These are phyloP conservation scores for Orthosia gracilis DNA, from an alignment of 2,888 invertebrate genomes.

Conservation along the genomic window DNA sequence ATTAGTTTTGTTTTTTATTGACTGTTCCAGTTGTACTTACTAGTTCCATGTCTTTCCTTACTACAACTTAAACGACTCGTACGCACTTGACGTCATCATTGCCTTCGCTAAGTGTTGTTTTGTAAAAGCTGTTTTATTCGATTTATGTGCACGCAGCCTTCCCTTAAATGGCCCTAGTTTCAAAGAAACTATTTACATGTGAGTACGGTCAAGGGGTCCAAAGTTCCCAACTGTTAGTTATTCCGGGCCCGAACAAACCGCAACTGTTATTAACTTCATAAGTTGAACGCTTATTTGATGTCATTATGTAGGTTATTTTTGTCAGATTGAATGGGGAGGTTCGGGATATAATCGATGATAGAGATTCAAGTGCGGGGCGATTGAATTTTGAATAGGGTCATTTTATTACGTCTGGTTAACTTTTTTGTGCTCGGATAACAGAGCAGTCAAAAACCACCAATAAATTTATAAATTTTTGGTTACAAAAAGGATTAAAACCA, in stretches of 20 bases:
- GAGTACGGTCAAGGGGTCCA: conserved; percentile 70
- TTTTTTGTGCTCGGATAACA: not conserved
- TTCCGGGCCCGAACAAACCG: conserved; percentile 62
- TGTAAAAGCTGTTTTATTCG: conserved; percentile 61
- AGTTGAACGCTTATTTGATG: conserved; percentile 63
- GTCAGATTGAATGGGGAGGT: conserved; percentile 30
- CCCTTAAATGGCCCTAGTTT: conserved; percentile 72
- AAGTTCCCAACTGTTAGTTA: conserved; percentile 56
- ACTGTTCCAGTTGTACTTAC: too few species aligned
- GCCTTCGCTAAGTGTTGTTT: conserved; percentile 51
- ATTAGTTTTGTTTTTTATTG: too few species aligned
- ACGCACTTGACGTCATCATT: conserved; percentile 41
- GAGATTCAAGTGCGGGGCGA: conserved; percentile 27
- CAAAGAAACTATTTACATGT: conserved; percentile 72
- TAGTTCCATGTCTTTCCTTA: not conserved
- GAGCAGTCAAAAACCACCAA: not conserved
- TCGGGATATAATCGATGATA: conserved; percentile 21
- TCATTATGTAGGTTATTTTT: conserved; percentile 54
- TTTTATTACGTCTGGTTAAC: not conserved
- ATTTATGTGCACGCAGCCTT: conserved; percentile 69
- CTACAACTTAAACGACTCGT: conserved; percentile 18
- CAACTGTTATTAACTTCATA: conserved; percentile 64
- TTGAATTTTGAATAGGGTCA: conserved; percentile 2
- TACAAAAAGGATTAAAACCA: conserved; percentile 26
- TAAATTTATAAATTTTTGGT: conserved; percentile 1